A percentile compares a stretch with the other conserved stretches of the same genome.
phyloP scores from a whole-genome alignment of 2,888 invertebrate species.

The Drosophila neonasuta region DNA sequence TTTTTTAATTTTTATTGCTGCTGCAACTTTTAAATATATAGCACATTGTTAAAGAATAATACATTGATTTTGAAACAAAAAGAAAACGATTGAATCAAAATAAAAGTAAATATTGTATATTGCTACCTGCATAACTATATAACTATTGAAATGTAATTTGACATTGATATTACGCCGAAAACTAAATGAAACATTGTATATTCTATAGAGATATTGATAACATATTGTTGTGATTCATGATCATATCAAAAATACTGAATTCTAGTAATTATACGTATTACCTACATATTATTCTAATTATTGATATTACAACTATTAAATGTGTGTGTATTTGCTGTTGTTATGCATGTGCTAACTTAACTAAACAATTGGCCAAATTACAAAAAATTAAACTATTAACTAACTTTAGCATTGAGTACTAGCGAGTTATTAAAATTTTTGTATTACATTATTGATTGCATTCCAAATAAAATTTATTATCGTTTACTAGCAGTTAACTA shows the following conservation, averaged over 20 bases:
- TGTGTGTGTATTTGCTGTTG: conserved; percentile 56
- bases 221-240: conserved; percentile 74
- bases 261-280: conserved; percentile 50
- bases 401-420: conserved; percentile 33
- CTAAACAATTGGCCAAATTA: conserved; percentile 62
- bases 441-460: conserved; percentile 49
- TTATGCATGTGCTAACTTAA: conserved; percentile 51
- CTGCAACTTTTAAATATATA: conserved; percentile 53
- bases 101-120: conserved; percentile 17
- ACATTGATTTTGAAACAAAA: conserved; percentile 36
- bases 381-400: conserved; percentile 7
- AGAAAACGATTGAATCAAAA: conserved; percentile 43
- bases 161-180: conserved; percentile 61
- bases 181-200: conserved; percentile 49
- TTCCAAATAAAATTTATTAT: conserved; percentile 58
- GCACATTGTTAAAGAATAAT: conserved; percentile 51
- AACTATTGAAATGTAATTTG: conserved; percentile 48
- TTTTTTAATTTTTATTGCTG: conserved; percentile 48
- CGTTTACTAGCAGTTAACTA: conserved; percentile 38
- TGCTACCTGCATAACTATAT: conserved; percentile 30
- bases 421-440: conserved; percentile 25
- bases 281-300: conserved; percentile 32
- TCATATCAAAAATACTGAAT: conserved; percentile 67
- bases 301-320: conserved; percentile 18
- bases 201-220: conserved; percentile 62